Conservation (phyloP, 2,797 vertebrate genomes). For the Okamejei kenojei region DNA sequence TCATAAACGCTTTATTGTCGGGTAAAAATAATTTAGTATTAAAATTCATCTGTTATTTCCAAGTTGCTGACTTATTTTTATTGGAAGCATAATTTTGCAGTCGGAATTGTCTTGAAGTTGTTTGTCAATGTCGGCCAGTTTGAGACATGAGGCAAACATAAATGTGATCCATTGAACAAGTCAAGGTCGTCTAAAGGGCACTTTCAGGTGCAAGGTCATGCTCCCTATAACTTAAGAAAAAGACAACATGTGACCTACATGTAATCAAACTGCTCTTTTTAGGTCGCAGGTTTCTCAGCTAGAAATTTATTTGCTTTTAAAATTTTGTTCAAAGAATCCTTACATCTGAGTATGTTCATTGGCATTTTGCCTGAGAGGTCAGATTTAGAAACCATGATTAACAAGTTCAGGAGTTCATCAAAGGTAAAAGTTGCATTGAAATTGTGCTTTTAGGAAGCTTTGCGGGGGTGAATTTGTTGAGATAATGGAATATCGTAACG, state of each 20-base stretch:
- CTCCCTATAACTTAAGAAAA: background rate
- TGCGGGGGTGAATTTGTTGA: background rate
- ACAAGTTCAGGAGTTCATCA: background rate
- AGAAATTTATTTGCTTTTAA: conserved; percentile 6
- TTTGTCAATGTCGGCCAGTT: background rate
- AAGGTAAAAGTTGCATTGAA: background rate
- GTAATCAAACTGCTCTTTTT: conserved; percentile 1
- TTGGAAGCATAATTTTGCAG: no score
- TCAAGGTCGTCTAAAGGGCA: background rate
- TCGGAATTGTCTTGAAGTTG: background rate
- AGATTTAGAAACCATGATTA: conserved; percentile 13
- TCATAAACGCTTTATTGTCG: background rate
- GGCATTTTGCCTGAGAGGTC: conserved; percentile 23
- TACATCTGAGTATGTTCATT: background rate
- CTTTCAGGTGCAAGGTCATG: background rate
- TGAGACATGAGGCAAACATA: background rate
- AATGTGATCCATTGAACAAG: background rate
- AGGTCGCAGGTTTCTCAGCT: conserved; percentile 8
- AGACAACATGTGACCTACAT: background rate
- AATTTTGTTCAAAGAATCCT: background rate
- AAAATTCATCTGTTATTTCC: background rate
- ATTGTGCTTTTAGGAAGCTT: background rate
- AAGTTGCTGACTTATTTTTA: background rate
- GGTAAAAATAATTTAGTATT: background rate
- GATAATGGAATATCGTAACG: background rate